Base-by-base conservation (phyloP, 2,797 vertebrate species). In the Pseudochirops cupreus region DNA sequence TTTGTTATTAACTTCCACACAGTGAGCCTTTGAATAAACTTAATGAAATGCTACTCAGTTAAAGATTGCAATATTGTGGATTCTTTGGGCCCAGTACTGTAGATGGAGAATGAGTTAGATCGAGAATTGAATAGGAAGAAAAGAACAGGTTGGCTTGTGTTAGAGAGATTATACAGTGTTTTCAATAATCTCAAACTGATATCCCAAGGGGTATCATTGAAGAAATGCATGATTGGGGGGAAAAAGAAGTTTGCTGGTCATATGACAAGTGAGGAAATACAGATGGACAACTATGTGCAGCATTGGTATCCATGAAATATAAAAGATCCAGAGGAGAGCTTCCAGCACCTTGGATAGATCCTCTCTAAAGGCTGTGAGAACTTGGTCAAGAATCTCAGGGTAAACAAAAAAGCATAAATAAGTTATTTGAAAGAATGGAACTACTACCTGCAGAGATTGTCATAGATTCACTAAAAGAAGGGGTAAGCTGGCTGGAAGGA, bases 301-400 rank as follows among this genome's bases (percentile, higher is more conserved):
- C 24, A 50, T 21, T 87, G n/a, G n/a, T 74, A 74, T 46, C n/a
- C 74, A 12, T 50, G 21, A 87, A 87, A 87, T 26, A 16, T 87
- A 87, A 87, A 87, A 87, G 74, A 46, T 82, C 7, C 21, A 46
- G 67, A 46, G 21, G 39, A 46, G 39, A 39, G 39, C 39, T 21
- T 87, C 74, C 39, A 87, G 74, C 39, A 87, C 74, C 74, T 87
- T 87, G 74, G 74, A 87, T 87, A 87, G 74, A 87, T 87, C 74
- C 74, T 87, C 39, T 87, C 39, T 87, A 50, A 87, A 28, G 39
- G 39, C 39, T 74, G 0, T 5, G 16, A 21, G 67, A 74, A 74
- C n/a, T 39, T 74, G n/a, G n/a, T 74, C 39, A 26, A 50, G 39
- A 87, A 26, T 82, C 18, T 82, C n/a, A 82, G n/a, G 21, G 67